These are phyloP conservation scores for Drosophila quadrilineata DNA, from an alignment of 1,140 invertebrate species.

Conservation along the genomic window DNA sequence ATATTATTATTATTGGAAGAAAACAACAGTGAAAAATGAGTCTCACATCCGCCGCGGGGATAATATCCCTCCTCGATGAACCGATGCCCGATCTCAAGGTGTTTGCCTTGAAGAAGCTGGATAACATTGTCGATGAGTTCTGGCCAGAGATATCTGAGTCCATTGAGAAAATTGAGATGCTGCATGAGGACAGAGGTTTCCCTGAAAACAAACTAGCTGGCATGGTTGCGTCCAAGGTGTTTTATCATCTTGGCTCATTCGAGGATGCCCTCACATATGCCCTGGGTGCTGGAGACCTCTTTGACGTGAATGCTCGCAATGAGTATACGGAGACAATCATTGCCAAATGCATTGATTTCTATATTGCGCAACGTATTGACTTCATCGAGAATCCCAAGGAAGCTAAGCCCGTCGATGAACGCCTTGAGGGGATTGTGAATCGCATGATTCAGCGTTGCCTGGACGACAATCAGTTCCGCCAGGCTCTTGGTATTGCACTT, in stretches of 20 bases:
- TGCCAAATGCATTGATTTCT: constrained; percentile 97
- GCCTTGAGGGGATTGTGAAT: constrained; percentile 96
- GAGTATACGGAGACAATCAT: constrained; percentile 99
- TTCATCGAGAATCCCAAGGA: constrained; percentile 85
- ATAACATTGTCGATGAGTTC: constrained; percentile 97
- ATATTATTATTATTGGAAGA: constrained; percentile 44
- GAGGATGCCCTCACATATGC: constrained; percentile 97
- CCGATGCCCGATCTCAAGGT: constrained; percentile 95
- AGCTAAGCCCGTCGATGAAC: constrained; percentile 90
- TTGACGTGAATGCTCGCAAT: constrained; percentile 95
- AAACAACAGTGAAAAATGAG: constrained; percentile 66
- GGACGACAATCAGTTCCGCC: constrained; percentile 95
- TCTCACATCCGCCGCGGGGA: constrained; percentile 89
- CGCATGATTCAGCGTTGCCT: constrained; percentile 98
- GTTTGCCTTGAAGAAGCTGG: constrained; percentile 94
- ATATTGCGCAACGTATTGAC: constrained; percentile 92
- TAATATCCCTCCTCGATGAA: constrained; percentile 97
- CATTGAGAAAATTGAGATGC: constrained; percentile 98
- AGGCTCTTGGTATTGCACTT: constrained; percentile 95
- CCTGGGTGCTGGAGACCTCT: constrained; percentile 94
- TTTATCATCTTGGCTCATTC: constrained; percentile 98
- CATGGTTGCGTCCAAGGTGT: constrained; percentile 98
- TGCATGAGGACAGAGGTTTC: constrained; percentile 96
- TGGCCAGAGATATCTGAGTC: constrained; percentile 99
- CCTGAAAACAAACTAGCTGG: constrained; percentile 95